These are phyloP conservation scores for Aphelinus atriplicis DNA, from an alignment of 1,140 invertebrate species.

Conservation along the genomic window DNA sequence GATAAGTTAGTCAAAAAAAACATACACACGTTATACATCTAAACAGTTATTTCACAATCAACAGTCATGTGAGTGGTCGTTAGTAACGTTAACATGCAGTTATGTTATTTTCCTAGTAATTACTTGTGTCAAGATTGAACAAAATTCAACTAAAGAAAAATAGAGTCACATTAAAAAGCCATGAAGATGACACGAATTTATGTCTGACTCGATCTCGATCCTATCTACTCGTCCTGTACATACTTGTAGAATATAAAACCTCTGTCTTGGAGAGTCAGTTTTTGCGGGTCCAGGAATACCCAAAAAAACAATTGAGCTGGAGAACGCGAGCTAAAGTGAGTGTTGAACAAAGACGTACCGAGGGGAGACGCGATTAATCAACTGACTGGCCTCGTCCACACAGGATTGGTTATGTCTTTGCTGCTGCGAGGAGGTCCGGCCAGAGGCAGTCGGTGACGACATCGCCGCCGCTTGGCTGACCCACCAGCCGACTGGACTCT, in stretches of 20 bases:
- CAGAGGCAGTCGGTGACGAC: slow-evolving; percentile 63
- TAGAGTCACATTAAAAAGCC: no score
- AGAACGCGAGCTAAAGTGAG: not conserved
- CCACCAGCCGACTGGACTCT: slow-evolving; percentile 65
- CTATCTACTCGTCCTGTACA: not conserved
- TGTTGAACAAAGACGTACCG: slow-evolving; percentile 54
- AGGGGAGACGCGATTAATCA: slow-evolving; percentile 62
- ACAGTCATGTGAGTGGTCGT: not conserved
- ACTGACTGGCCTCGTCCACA: slow-evolving; percentile 64
- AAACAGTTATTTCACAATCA: no score
- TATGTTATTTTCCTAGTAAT: not conserved
- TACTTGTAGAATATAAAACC: no score
- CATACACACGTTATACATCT: no score
- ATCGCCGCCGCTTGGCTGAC: slow-evolving; percentile 64
- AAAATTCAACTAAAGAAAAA: no score
- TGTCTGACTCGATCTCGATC: not conserved
- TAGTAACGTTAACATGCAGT: slow-evolving; percentile 19
- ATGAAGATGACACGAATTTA: no score
- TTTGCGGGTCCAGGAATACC: not conserved
- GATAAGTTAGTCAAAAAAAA: no score
- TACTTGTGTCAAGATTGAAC: no score
- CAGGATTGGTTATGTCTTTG: slow-evolving; percentile 61
- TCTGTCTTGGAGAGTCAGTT: not conserved
- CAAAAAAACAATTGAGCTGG: no score
- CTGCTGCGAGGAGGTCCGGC: slow-evolving; percentile 47